A percentile compares a stretch with the other conserved stretches of the same genome.
phyloP scores from a whole-genome alignment of 2,888 invertebrate species.

The Diarsia mendica region DNA sequence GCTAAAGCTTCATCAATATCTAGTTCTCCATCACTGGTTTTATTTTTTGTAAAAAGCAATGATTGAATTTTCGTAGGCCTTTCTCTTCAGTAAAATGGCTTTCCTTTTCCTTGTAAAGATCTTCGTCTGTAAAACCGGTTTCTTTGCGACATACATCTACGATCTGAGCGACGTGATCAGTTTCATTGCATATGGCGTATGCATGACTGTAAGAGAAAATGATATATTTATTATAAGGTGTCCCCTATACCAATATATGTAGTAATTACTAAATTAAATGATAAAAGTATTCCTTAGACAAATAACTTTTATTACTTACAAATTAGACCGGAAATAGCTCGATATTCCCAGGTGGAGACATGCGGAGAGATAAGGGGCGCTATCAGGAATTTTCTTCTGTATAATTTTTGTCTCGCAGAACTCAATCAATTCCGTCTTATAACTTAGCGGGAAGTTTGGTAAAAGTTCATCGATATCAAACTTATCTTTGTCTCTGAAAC shows the following conservation, averaged over 20 bases:
- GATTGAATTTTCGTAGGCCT: neutral
- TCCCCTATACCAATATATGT: neutral
- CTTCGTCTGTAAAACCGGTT: neutral
- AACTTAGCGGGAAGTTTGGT: neutral
- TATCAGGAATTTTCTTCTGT: slow-evolving; percentile 3
- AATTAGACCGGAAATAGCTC: neutral
- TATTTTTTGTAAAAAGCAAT: neutral
- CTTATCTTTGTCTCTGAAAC: neutral
- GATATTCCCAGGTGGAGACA: neutral
- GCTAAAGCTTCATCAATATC: slow-evolving; percentile 1
- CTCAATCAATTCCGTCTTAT: neutral
- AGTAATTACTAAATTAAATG: no score
- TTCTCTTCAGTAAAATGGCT: neutral
- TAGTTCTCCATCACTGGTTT: neutral
- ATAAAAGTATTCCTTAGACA: neutral
- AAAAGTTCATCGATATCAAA: neutral
- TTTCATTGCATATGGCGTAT: neutral
- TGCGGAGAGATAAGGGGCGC: neutral
- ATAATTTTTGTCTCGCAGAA: neutral
- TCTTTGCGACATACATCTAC: neutral
- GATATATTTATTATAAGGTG: neutral
- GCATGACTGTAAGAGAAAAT: neutral
- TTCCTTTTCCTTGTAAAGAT: neutral
- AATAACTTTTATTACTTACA: neutral
- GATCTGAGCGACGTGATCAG: neutral